Conservation (phyloP, 1,140 invertebrate genomes). For the Zophobas morio region DNA sequence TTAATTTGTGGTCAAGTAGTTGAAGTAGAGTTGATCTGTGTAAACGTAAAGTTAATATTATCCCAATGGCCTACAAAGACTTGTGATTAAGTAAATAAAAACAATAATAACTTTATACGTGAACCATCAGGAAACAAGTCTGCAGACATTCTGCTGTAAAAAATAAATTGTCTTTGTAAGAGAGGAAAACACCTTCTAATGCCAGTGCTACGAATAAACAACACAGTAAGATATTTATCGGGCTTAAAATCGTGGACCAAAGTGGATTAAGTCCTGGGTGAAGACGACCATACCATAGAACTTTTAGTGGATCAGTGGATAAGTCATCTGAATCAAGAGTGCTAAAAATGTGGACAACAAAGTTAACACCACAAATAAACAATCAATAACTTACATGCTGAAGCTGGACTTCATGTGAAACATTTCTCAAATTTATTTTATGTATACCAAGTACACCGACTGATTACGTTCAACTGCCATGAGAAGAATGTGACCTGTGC, state of each 20-base stretch:
- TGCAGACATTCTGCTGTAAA: background rate
- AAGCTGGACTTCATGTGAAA: background rate
- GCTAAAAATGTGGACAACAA: background rate
- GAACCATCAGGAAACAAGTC: background rate
- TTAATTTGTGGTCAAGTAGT: background rate
- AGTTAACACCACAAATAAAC: too few species aligned
- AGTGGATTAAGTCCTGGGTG: background rate
- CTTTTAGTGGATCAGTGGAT: background rate
- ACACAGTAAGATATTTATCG: background rate
- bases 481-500: too few species aligned
- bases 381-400: background rate
- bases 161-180: background rate
- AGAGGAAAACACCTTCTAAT: background rate
- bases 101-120: background rate
- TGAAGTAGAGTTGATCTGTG: background rate
- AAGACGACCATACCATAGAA: background rate
- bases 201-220: background rate
- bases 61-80: too few species aligned
- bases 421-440: too few species aligned
- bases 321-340: background rate
- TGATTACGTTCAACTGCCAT: too few species aligned
- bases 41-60: too few species aligned
- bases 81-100: too few species aligned
- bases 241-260: background rate
- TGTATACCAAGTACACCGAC: too few species aligned